Base-by-base conservation (phyloP, 2,888 invertebrate genomes). In the Xanthorhoe spadicearia region DNA sequence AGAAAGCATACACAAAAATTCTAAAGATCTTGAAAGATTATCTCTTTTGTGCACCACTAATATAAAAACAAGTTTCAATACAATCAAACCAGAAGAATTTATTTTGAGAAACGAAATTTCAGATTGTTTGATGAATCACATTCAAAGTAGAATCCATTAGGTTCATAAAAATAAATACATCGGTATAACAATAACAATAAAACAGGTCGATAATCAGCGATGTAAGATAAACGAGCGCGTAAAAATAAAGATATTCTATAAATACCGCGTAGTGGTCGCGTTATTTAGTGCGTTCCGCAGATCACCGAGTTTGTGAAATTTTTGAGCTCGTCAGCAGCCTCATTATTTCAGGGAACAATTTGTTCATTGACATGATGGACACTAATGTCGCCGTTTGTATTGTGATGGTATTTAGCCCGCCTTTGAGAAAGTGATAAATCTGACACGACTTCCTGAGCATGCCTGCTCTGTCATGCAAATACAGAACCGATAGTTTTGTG, bases 351-450 rank as follows among this genome's bases (percentile, higher is more conserved):
- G 74, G 77, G 78, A 83, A 84, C 84, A 83, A 83, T 85, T 83
- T 85, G 83, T 83, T 81, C 76, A 86, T 82, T 84, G 83, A 82
- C 81, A 83, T 86, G 82, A 85, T 82, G 76, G 78, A 85, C 84
- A 81, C 72, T 81, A 78, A 81, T 79, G 82, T 79, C 78, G 78
- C 77, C 78, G 79, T 74, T 79, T 79, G 79, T 81, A 80, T 79
- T 83, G 80, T 78, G 76, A 73, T 72, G 77, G 82, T 81, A 83
- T 84, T 86, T 84, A 86, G 83, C 74, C 68, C 82, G 78, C 76
- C 81, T 86, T 82, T 82, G 82, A 83, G 81, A 83, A 80, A 78
- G 79, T 81, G 68, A 86, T 84, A 82, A 83, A 86, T 87, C 79
- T 83, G 75, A 77, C 73, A 78, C 73, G 75, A 77, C 79, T 85